A percentile compares a stretch with the other conserved stretches of the same genome.
phyloP scores from a whole-genome alignment of 2,888 invertebrate genomes.

The Drosophila demipolita region DNA sequence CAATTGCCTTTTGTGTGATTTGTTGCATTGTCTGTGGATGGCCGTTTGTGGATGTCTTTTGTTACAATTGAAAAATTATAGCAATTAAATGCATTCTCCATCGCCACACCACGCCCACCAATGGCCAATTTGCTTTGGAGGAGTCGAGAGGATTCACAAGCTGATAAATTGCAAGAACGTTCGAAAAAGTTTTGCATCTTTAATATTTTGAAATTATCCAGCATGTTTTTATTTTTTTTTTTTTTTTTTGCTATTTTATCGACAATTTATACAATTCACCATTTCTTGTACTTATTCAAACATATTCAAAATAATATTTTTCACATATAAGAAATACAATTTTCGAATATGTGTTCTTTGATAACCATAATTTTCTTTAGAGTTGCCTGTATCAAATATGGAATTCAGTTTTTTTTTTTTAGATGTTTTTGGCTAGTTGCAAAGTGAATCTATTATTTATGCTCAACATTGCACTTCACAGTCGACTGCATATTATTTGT shows the following conservation, averaged over 20 bases:
- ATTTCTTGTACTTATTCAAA: background rate
- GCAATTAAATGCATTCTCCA: constrained; percentile 67
- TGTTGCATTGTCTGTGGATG: constrained; percentile 50
- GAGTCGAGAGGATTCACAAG: background rate
- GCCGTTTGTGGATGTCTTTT: constrained; percentile 49
- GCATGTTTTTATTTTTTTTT: too few species aligned
- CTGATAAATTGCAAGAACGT: background rate
- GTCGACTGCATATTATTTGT: background rate
- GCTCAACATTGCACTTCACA: background rate
- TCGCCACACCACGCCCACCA: background rate
- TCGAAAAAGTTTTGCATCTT: background rate
- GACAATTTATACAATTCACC: background rate
- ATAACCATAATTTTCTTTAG: background rate
- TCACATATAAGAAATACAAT: background rate
- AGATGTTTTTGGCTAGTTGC: background rate
- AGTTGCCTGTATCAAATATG: background rate
- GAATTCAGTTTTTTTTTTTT: background rate
- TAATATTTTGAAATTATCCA: background rate
- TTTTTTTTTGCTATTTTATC: too few species aligned
- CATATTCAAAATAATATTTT: background rate
- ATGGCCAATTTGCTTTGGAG: background rate
- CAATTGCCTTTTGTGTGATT: constrained; percentile 58
- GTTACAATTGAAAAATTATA: constrained; percentile 74
- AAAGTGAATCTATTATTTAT: background rate
- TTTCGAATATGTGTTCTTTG: background rate